A percentile compares a stretch with the other conserved stretches of the same genome.
Conservation (phyloP, 2,113 vertebrate species). For the Mormyrus lacerda region DNA sequence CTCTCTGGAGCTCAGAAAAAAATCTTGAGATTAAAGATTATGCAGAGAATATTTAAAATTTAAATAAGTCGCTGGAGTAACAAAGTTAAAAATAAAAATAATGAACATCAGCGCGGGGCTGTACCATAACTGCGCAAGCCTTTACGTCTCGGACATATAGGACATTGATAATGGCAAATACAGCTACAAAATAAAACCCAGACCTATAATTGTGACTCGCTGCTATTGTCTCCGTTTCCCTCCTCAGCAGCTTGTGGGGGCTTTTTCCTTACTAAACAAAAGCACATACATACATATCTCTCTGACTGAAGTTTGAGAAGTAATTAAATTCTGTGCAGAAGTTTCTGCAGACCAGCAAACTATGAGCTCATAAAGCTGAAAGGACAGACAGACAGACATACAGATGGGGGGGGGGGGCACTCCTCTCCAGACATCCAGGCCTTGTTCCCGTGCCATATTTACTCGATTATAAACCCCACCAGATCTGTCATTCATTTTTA, state of each 20-base stretch:
- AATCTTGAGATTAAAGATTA: constrained; percentile 26
- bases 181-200: constrained; percentile 17
- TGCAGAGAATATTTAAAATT: constrained; percentile 30
- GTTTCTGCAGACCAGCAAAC: neutral
- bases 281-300: neutral
- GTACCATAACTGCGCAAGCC: constrained; percentile 23
- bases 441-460: neutral
- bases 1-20: neutral
- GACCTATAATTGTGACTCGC: neutral
- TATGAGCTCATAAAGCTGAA: neutral
- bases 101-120: constrained; percentile 33
- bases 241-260: neutral
- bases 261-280: neutral
- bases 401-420: neutral
- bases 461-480: neutral
- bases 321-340: neutral
- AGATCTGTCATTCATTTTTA: neutral
- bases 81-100: constrained; percentile 8
- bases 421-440: neutral
- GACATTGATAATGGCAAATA: constrained; percentile 14
- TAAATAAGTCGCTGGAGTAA: neutral
- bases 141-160: constrained; percentile 28
- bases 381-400: neutral
- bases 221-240: neutral
- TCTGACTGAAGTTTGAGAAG: neutral